Base-by-base conservation (phyloP, 2,888 invertebrate genomes). In the Oscheius sp. region DNA sequence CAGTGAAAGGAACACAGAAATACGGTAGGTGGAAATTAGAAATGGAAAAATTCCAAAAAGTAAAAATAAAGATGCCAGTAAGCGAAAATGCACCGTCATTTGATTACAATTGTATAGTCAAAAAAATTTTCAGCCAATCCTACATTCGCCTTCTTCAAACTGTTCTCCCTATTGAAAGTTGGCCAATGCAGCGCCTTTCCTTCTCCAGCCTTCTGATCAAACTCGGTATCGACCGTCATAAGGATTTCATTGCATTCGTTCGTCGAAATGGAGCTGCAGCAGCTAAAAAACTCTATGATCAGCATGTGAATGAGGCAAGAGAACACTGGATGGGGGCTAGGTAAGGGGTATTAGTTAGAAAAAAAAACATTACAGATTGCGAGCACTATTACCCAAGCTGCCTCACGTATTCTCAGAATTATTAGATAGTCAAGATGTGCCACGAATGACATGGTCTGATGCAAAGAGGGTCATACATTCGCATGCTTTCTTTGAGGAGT, bases 401-500 rank as follows among this genome's bases (percentile, higher is more conserved):
- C 68, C 75, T 14, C 69, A 71, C 6, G 70, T 78, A 6, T 77
- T 83, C 36, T 57, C 63, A 12, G 68, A 67, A 2, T 67, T 82
- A 51, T 67, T 82, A 3, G 92, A 92, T 86, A 49, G 67, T 26
- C 56, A 69, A 6, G 67, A 72, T 8, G 64, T 80, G 8, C 66
- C 71, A 9, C 59, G 72, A 12, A 51, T 93, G 85, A 93, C 94
- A 86, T 96, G 96, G 96, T 90, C 91, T 63, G 90, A 91, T 80
- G 92, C 94, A 68, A 91, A 93, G 76, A 91, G 92, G 71, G 92
- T 92, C 87, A 90, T 97, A 78, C 91, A 92, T 77, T 90, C 91
- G 64, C 95, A 96, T 88, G 92, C 93, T n/a, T 93, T 95, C 87
- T 96, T 94, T 89, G 91, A 92, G 67, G 91, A 92, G 84, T 94